Evolutionary conservation across 2,888 invertebrate species (phyloP).

Genomic region (Polydrusus cervinus): DNA sequence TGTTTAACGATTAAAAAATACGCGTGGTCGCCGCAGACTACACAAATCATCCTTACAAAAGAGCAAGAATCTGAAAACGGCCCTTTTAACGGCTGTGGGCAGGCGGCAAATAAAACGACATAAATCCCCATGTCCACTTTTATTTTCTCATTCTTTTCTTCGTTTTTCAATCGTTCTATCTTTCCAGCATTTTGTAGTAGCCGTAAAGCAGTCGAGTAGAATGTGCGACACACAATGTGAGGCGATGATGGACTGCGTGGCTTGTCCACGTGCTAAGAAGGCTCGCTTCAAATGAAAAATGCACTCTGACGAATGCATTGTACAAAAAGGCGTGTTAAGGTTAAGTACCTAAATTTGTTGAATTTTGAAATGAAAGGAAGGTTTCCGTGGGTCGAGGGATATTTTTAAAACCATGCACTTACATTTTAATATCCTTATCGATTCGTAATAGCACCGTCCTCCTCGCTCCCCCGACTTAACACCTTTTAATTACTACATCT

Average conservation of each 20-base stretch:
- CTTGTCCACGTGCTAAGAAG: constrained; percentile 23
- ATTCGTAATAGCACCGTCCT: neutral
- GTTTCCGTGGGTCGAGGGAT: no score
- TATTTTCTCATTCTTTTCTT: neutral
- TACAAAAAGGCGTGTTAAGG: neutral
- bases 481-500: constrained; percentile 52
- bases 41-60: constrained; percentile 18
- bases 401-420: no score
- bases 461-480: constrained; percentile 37
- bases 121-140: constrained; percentile 1
- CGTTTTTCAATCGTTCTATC: neutral
- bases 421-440: no score
- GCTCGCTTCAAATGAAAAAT: neutral
- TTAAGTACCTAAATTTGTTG: no score
- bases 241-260: neutral
- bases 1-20: neutral
- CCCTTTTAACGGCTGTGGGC: constrained; percentile 23
- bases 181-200: constrained; percentile 17
- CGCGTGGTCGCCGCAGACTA: constrained; percentile 5
- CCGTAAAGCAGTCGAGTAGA: constrained; percentile 12
- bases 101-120: constrained; percentile 12
- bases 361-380: no score
- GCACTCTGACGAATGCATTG: constrained; percentile 2
- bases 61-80: neutral
- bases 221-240: neutral